These are phyloP conservation scores for Esox lucius DNA, from an alignment of 2,797 vertebrate genomes.

Conservation along the genomic window DNA sequence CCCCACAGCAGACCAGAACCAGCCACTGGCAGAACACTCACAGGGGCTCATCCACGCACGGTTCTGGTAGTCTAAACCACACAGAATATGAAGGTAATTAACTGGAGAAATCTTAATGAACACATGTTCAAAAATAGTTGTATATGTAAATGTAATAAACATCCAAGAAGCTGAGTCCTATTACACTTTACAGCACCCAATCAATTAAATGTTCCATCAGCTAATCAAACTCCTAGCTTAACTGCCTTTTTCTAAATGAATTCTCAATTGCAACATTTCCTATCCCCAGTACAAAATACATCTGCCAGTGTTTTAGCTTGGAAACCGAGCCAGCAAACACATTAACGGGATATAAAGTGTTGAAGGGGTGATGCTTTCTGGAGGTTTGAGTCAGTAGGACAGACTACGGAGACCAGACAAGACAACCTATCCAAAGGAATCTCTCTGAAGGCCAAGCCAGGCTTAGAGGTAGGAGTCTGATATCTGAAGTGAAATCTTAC, in stretches of 20 bases:
- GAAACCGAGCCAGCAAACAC: conserved; percentile 3
- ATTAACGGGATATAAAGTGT: conserved; percentile 24
- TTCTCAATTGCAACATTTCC: background rate
- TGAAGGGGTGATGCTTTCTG: conserved; percentile 27
- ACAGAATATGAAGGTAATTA: background rate
- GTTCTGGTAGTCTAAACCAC: background rate
- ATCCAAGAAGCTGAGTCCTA: background rate
- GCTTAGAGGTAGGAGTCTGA: conserved; percentile 42
- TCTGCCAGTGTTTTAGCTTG: background rate
- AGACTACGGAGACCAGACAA: conserved; percentile 12
- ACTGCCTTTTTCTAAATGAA: background rate
- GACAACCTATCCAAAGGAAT: conserved; percentile 21
- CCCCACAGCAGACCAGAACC: background rate
- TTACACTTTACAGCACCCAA: background rate
- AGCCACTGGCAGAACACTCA: background rate
- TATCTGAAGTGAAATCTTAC: conserved; percentile 48
- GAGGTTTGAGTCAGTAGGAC: conserved; percentile 25
- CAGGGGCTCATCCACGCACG: background rate
- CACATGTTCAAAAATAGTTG: background rate
- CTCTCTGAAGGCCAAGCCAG: conserved; percentile 36
- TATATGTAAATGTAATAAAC: conserved; percentile 1
- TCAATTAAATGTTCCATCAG: background rate
- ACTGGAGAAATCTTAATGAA: background rate
- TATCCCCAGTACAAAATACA: background rate
- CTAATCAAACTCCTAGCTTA: background rate